Base-by-base conservation (phyloP, 2,888 invertebrate species). In the Lottia gigantea region DNA sequence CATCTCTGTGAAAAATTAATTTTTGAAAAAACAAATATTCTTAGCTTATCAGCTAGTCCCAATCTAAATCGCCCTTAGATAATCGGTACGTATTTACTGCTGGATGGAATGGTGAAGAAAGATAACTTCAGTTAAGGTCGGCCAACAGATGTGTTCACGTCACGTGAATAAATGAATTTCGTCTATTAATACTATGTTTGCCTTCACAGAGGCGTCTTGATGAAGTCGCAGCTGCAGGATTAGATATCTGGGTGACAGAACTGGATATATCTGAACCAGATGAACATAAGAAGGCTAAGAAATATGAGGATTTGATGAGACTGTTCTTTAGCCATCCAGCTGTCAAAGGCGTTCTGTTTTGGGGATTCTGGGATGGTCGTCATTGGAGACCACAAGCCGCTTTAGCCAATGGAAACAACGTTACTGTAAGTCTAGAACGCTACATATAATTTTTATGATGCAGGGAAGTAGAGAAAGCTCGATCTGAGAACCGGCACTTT, bases 161-260 rank as follows among this genome's bases (percentile, higher is more conserved):
- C n/a, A n/a, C n/a, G n/a, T n/a, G n/a, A n/a, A n/a, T n/a, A n/a
- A n/a, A n/a, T n/a, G n/a, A n/a, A n/a, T n/a, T n/a, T n/a, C n/a
- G n/a, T n/a, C n/a, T n/a, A n/a, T n/a, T n/a, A n/a, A n/a, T n/a
- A n/a, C n/a, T n/a, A 31, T 31, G 2, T 31, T 6, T 31, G 6
- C 6, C 12, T 19, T 68, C 68, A 0, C 65, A 81, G 81, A 73
- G 72, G 26, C 68, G 73, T n/a, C 62, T 73, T 14, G 73, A 73
- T 45, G 64, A 64, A 49, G 23, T 71, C 15, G 68, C 68, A 12
- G n/a, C 46, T 45, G 65, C 65, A 40, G 70, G 70, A 16, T 49
- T 73, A 45, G 71, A 68, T 25, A 16, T 73, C 16, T 71, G 73
- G 73, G 62, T 71, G 25, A 73, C 73, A 12, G 73, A 73, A 47